Base-by-base conservation (phyloP, 2,888 invertebrate genomes). In the Adelognathus sp. region DNA sequence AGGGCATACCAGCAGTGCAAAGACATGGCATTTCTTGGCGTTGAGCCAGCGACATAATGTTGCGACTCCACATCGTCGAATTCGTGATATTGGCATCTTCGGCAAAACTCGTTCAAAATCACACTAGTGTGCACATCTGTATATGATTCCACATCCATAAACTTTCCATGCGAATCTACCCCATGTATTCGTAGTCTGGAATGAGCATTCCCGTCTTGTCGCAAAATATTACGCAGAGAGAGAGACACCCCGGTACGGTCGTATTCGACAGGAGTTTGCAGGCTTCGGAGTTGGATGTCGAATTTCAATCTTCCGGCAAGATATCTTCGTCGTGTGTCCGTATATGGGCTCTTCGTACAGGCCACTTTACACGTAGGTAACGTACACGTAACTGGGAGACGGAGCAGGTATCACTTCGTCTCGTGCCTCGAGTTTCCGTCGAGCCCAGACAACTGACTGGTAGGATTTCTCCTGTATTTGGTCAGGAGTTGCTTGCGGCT, bases 401-500 rank as follows among this genome's bases (percentile, higher is more conserved):
- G 73, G n/a, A 31, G 41, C n/a, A 29, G 56, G 61, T 63, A 63
- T 72, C 63, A 67, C 56, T 67, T 63, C 36, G 39, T 67, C 50
- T 39, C 77, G 76, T 72, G 67, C n/a, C n/a, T n/a, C n/a, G n/a
- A n/a, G n/a, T n/a, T n/a, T 77, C 67, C 72, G 46, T 63, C 39
- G 73, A 41, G 46, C 41, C 56, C 46, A 56, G 73, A 69, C 69
- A 73, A 58, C 63, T 61, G 50, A 56, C n/a, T 46, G 69, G 63
- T 31, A 72, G 71, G 69, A 76, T 71, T n/a, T n/a, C 79, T 50
- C 46, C 46, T 70, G 72, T 82, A 73, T 82, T 81, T 80, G 82
- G 82, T 80, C 81, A 80, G 77, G 61, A 74, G 75, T 64, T 76
- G 76, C 58, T 64, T n/a, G 67, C 60, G 69, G 77, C 76, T 80